phyloP scores from a whole-genome alignment of 1,140 invertebrate species.

The Plectrocnemia conspersa region DNA sequence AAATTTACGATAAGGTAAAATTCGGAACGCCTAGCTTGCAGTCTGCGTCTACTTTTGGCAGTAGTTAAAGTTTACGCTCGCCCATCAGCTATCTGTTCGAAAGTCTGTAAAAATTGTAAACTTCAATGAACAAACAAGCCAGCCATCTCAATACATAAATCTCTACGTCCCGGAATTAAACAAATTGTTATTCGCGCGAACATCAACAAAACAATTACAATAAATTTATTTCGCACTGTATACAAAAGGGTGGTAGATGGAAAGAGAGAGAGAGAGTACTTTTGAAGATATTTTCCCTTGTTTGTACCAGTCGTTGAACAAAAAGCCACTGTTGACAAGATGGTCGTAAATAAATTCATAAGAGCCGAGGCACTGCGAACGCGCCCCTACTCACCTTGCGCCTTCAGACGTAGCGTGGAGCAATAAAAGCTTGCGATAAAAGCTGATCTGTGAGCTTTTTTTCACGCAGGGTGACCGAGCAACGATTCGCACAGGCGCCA shows the following conservation, averaged over 20 bases:
- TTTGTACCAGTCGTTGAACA: not conserved
- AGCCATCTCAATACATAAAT: slow-evolving; percentile 30
- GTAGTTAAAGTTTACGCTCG: slow-evolving; percentile 34
- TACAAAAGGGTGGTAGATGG: too few species aligned
- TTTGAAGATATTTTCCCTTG: too few species aligned
- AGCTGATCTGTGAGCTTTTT: slow-evolving; percentile 49
- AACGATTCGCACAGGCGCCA: slow-evolving; percentile 26
- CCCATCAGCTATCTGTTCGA: slow-evolving; percentile 34
- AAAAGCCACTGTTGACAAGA: too few species aligned
- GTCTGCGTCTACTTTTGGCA: slow-evolving; percentile 27
- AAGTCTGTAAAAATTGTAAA: slow-evolving; percentile 35
- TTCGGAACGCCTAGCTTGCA: slow-evolving; percentile 30
- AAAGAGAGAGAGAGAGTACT: too few species aligned
- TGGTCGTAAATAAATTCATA: slow-evolving; percentile 29
- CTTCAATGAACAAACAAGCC: slow-evolving; percentile 35
- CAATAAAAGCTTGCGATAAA: slow-evolving; percentile 46
- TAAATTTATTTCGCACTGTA: too few species aligned
- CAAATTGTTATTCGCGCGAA: too few species aligned
- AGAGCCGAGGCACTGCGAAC: slow-evolving; percentile 41
- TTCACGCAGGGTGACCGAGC: slow-evolving; percentile 23
- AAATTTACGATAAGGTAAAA: slow-evolving; percentile 33
- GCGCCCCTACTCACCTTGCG: slow-evolving; percentile 40
- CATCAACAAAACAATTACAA: too few species aligned
- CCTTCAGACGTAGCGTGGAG: slow-evolving; percentile 42
- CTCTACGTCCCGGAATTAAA: too few species aligned